Evolutionary conservation across 2,888 invertebrate species (phyloP), one percentile per base, ranked within the genome.

Genomic region (Allygus modestus): DNA sequence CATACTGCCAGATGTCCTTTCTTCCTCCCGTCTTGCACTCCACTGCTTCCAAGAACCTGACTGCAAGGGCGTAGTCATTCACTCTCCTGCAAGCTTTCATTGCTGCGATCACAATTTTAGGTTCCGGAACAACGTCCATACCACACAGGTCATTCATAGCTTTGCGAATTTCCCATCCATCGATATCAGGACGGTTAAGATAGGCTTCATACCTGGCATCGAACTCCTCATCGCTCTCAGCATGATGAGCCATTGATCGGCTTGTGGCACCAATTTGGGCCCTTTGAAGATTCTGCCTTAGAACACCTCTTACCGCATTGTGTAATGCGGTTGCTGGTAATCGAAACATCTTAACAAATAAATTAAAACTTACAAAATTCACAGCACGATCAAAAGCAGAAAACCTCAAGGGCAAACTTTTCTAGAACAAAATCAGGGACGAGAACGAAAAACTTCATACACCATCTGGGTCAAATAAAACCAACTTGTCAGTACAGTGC

Each of bases 81-180:
- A 98, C 93, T 88, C 97, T 93, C 88, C 99, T 95, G 91, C 98
- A 98, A 0, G 99, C 99, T 86, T 94, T 94, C 88, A 99, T 91
- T 0, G 96, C 97, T 81, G 98, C 96, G 88, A 93, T 93, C 87
- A 99, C 94, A 88, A 99, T 96, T 90, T 93, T 94, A 86, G 99
- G 98, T 90, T 98, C 98, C 0, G 99, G 98, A 11, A 99, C 94
- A 89, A 97, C 91, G 92, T 99, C 99, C 94, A 96, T 95, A 90
- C 91, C 90, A 81, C 90, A 89, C 87, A 98, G 91, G 90, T 97
- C 97, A 89, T 96, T 97, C 95, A 98, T 96, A 4, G 94, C 97
- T 90, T 97, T 96, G 85, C 98, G 95, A 88, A 97, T 92, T 92
- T 98, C 97, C 99, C 98, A 99, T 82, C 96, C 96, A 91, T 98